A percentile compares a stretch with the other conserved stretches of the same genome.
Evolutionary conservation across 2,888 invertebrate genomes (phyloP).

Genomic region (Caenorhabditis sp.): DNA sequence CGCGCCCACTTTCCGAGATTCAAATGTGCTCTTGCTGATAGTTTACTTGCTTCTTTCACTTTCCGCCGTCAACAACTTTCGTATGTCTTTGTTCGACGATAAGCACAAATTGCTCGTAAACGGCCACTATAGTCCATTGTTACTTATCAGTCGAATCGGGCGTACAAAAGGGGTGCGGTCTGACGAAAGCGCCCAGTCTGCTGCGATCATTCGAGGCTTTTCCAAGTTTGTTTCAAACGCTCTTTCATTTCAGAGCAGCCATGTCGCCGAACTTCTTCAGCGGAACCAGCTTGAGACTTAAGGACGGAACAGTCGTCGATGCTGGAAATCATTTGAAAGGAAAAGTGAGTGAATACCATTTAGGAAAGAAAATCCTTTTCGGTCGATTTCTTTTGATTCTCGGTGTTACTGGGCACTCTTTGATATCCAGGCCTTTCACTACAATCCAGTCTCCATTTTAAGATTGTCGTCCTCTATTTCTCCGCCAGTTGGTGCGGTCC

Average conservation of each 20-base stretch:
- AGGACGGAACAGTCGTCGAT: conserved; percentile 43
- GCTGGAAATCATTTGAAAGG: conserved; percentile 51
- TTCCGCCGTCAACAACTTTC: conserved; percentile 15
- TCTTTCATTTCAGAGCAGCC: background rate
- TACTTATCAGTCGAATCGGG: conserved; percentile 24
- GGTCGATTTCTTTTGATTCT: no score
- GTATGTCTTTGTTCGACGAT: conserved; percentile 34
- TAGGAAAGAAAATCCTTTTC: background rate
- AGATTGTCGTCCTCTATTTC: conserved; percentile 55
- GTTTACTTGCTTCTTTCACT: no score
- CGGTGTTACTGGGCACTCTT: no score
- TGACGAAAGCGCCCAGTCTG: conserved; percentile 45
- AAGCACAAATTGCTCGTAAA: conserved; percentile 29
- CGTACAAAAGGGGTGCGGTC: conserved; percentile 46
- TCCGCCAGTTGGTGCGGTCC: conserved; percentile 57
- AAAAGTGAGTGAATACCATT: conserved; percentile 35
- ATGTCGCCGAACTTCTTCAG: conserved; percentile 24
- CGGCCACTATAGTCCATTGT: conserved; percentile 26
- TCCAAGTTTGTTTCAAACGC: background rate
- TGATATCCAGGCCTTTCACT: no score
- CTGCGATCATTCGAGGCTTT: conserved; percentile 19
- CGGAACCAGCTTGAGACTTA: conserved; percentile 41
- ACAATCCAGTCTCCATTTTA: conserved; percentile 5
- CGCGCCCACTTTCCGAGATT: conserved; percentile 1
- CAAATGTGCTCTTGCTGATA: conserved; percentile 20